Evolutionary conservation across 2,888 invertebrate genomes (phyloP).

Genomic region (Trichopria drosophilae): DNA sequence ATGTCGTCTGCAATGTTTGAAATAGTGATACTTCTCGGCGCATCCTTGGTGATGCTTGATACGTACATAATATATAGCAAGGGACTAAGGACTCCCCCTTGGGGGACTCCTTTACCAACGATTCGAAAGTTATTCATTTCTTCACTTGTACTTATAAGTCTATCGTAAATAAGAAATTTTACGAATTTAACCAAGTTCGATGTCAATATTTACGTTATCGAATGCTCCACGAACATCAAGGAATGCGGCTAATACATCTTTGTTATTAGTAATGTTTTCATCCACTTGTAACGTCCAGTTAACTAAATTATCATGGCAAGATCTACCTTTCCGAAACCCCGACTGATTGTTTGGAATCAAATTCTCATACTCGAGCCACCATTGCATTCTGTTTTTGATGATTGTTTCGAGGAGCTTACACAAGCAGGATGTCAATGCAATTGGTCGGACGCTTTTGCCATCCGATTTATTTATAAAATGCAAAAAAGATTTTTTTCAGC

Average conservation of each 20-base stretch:
- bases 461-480: constrained; percentile 27
- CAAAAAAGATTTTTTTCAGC: constrained; percentile 5
- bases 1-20: constrained; percentile 10
- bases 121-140: too few relatives aligned
- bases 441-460: too few relatives aligned
- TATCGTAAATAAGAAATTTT: background rate
- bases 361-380: constrained; percentile 26
- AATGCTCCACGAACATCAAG: constrained; percentile 29
- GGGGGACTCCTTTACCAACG: too few relatives aligned
- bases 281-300: constrained; percentile 22
- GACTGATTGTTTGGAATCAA: constrained; percentile 17
- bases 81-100: too few relatives aligned
- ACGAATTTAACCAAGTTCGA: constrained; percentile 2
- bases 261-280: constrained; percentile 4
- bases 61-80: too few relatives aligned
- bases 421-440: constrained; percentile 25
- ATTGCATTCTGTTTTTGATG: constrained; percentile 25
- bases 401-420: constrained; percentile 29
- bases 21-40: constrained; percentile 6
- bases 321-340: constrained; percentile 27
- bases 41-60: background rate
- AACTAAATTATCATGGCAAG: constrained; percentile 26
- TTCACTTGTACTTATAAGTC: too few relatives aligned
- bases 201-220: constrained; percentile 26
- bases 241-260: constrained; percentile 19